Evolutionary conservation across 1,140 invertebrate species (phyloP).

Genomic region (Papilio dardanus): DNA sequence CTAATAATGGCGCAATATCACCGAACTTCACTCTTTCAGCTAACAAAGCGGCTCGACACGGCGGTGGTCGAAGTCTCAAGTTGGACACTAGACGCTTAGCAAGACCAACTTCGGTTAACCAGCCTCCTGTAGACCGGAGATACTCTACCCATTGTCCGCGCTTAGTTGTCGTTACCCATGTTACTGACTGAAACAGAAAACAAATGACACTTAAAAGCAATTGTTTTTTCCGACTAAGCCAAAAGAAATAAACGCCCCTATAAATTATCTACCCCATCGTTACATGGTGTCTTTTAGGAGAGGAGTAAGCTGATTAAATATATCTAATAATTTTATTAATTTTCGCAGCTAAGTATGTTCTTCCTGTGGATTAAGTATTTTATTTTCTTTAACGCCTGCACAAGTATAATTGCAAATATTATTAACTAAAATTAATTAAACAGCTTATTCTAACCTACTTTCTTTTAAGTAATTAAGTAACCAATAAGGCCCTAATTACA

Average conservation of each 20-base stretch:
- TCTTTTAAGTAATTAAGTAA: too few relatives aligned
- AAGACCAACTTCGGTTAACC: constrained; percentile 63
- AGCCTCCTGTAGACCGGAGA: constrained; percentile 51
- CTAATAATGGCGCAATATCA: constrained; percentile 57
- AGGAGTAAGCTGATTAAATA: too few relatives aligned
- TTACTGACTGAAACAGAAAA: constrained; percentile 48
- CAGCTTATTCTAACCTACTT: too few relatives aligned
- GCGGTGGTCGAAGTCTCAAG: constrained; percentile 54
- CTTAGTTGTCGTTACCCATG: constrained; percentile 59
- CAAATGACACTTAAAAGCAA: background rate
- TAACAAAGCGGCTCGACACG: constrained; percentile 61
- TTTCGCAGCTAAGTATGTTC: too few relatives aligned
- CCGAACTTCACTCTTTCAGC: constrained; percentile 69
- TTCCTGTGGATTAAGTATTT: too few relatives aligned
- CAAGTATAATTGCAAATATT: too few relatives aligned
- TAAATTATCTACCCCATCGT: background rate
- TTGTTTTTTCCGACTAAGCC: background rate
- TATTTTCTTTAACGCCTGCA: too few relatives aligned
- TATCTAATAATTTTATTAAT: too few relatives aligned
- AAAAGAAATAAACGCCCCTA: background rate
- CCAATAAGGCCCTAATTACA: too few relatives aligned
- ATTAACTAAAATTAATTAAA: too few relatives aligned
- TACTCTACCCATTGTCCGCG: constrained; percentile 58
- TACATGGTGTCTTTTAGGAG: too few relatives aligned
- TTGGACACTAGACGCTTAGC: constrained; percentile 53